Percentiles rank a stretch among this genome's conserved stretches.
phyloP scores from a whole-genome alignment of 2,797 vertebrate genomes.

The Aeoliscus strigatus region DNA sequence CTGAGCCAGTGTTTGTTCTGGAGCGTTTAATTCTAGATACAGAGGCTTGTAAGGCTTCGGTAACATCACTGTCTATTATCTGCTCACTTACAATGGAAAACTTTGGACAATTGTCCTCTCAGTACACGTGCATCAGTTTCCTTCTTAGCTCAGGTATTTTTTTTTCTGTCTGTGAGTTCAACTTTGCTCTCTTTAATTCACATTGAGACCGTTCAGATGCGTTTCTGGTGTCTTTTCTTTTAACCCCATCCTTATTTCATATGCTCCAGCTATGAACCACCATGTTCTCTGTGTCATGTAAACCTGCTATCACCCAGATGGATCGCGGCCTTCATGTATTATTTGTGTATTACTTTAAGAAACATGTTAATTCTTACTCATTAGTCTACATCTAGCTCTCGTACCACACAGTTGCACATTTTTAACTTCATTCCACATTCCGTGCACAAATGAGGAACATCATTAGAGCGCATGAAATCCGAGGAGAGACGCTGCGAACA shows the following conservation, averaged over 20 bases:
- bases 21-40: slow-evolving; percentile 41
- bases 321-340: too few relatives aligned
- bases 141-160: too few relatives aligned
- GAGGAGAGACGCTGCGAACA: slow-evolving; percentile 17
- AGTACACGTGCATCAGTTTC: too few relatives aligned
- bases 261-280: too few relatives aligned
- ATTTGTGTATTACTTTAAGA: too few relatives aligned
- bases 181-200: too few relatives aligned
- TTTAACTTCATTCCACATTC: slow-evolving; percentile 33
- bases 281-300: too few relatives aligned
- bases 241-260: too few relatives aligned
- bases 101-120: background rate
- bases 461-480: slow-evolving; percentile 36
- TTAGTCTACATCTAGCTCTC: slow-evolving; percentile 19
- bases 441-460: slow-evolving; percentile 31
- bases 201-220: too few relatives aligned
- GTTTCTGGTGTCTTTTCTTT: too few relatives aligned
- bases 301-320: too few relatives aligned
- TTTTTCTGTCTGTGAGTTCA: too few relatives aligned
- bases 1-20: slow-evolving; percentile 32
- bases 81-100: slow-evolving; percentile 10
- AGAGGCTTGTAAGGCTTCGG: slow-evolving; percentile 27
- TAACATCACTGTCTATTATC: slow-evolving; percentile 39
- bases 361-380: slow-evolving; percentile 21
- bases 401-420: slow-evolving; percentile 4